These are phyloP conservation scores for Amphipyra tragopoginis DNA, from an alignment of 2,888 invertebrate species.

Conservation along the genomic window DNA sequence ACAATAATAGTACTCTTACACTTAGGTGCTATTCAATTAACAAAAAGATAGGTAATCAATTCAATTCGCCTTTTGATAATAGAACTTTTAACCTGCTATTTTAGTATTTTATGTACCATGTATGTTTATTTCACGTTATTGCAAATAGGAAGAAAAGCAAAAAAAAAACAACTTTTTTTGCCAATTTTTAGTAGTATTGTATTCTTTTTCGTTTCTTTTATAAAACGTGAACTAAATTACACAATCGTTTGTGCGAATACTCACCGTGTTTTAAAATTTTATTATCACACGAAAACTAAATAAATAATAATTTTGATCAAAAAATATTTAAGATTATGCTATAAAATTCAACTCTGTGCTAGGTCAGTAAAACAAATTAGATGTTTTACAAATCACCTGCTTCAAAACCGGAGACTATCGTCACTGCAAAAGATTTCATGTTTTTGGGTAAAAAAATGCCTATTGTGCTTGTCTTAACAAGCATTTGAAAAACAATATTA, in stretches of 20 bases:
- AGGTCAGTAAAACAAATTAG: background rate
- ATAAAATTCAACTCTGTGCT: background rate
- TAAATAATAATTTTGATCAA: background rate
- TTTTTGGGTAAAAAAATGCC: background rate
- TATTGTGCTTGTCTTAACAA: no score
- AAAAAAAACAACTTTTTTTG: no score
- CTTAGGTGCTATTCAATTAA: background rate
- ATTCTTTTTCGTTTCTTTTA: no score
- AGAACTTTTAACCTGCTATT: background rate
- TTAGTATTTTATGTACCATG: no score
- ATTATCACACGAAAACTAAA: no score
- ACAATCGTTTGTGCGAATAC: no score
- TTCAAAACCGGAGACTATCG: background rate
- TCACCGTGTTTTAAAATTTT: no score
- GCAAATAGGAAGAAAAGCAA: background rate
- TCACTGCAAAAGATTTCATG: background rate
- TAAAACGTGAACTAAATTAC: no score
- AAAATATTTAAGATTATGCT: no score
- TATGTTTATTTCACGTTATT: background rate
- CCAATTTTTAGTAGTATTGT: no score
- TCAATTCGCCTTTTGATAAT: background rate
- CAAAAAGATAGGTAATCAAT: background rate
- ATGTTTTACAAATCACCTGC: background rate
- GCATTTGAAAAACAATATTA: background rate
- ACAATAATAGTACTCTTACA: slow-evolving; percentile 39